phyloP scores from a whole-genome alignment of 2,113 vertebrate species.

The Tragelaphus imberbis region DNA sequence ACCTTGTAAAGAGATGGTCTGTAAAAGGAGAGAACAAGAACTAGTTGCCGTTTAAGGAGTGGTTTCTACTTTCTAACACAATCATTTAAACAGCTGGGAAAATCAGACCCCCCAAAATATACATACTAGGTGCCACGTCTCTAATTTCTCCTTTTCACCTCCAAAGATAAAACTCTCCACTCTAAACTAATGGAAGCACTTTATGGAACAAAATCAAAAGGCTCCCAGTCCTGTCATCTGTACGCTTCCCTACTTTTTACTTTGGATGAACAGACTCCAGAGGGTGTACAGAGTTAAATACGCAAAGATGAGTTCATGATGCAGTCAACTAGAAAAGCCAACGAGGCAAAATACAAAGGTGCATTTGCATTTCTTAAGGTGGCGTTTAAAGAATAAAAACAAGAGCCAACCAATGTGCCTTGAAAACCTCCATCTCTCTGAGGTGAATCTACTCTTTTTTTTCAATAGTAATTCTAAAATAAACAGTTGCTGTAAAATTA shows the following conservation, averaged over 20 bases:
- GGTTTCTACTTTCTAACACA: background rate
- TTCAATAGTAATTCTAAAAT: background rate
- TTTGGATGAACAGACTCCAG: background rate
- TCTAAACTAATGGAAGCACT: background rate
- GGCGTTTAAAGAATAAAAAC: slow-evolving; percentile 33
- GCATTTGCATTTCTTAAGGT: background rate
- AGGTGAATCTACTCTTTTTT: background rate
- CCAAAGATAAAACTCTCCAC: background rate
- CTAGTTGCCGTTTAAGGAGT: background rate
- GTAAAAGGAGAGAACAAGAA: slow-evolving; percentile 20
- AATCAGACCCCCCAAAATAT: background rate
- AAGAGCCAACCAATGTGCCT: background rate
- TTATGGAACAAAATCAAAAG: slow-evolving; percentile 5
- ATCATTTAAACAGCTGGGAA: background rate
- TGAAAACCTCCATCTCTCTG: background rate
- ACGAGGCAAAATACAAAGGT: slow-evolving; percentile 47
- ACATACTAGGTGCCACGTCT: background rate
- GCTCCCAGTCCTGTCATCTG: background rate
- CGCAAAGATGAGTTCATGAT: background rate
- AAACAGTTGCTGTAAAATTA: background rate
- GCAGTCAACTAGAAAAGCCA: slow-evolving; percentile 52
- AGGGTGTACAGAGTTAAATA: slow-evolving; percentile 3
- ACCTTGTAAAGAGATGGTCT: background rate
- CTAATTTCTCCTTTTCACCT: background rate
- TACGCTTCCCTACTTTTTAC: background rate